A percentile compares a stretch with the other conserved stretches of the same genome.
Conservation (phyloP, 2,888 invertebrate genomes). For the Parnassius apollo region DNA sequence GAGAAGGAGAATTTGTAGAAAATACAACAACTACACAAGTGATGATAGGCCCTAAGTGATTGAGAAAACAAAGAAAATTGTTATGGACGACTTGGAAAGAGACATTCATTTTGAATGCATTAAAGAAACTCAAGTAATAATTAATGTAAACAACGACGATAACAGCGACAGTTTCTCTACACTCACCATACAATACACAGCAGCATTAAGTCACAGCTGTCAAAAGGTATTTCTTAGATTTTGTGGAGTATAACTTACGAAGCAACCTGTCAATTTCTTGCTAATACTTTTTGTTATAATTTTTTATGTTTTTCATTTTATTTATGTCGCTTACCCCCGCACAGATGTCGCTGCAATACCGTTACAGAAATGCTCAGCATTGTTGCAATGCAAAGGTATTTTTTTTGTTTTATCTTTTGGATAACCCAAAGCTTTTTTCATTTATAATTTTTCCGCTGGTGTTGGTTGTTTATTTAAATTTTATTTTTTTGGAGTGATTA, state of each 20-base stretch:
- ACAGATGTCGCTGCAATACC: constrained; percentile 76
- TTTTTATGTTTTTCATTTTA: constrained; percentile 34
- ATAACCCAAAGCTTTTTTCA: constrained; percentile 8
- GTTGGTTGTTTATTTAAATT: constrained; percentile 7
- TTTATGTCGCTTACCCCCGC: constrained; percentile 43
- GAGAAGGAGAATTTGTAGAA: too few species aligned
- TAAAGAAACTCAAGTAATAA: too few species aligned
- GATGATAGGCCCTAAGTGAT: too few species aligned
- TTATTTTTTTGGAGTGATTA: background rate
- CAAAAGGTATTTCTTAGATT: too few species aligned
- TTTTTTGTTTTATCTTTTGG: constrained; percentile 32
- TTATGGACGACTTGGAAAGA: too few species aligned
- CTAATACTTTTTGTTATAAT: constrained; percentile 25
- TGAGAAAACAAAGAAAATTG: too few species aligned
- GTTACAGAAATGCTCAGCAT: constrained; percentile 70
- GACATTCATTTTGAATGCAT: too few species aligned
- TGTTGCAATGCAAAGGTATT: constrained; percentile 77
- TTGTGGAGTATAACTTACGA: background rate
- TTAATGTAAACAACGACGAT: too few species aligned
- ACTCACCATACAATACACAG: too few species aligned
- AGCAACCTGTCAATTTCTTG: background rate
- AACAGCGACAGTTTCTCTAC: too few species aligned
- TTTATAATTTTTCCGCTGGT: constrained; percentile 9
- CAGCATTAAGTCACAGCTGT: too few species aligned
- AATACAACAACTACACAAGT: too few species aligned